A percentile compares a stretch with the other conserved stretches of the same genome.
phyloP scores from a whole-genome alignment of 2,888 invertebrate species.

The Hyposoter dolosus region DNA sequence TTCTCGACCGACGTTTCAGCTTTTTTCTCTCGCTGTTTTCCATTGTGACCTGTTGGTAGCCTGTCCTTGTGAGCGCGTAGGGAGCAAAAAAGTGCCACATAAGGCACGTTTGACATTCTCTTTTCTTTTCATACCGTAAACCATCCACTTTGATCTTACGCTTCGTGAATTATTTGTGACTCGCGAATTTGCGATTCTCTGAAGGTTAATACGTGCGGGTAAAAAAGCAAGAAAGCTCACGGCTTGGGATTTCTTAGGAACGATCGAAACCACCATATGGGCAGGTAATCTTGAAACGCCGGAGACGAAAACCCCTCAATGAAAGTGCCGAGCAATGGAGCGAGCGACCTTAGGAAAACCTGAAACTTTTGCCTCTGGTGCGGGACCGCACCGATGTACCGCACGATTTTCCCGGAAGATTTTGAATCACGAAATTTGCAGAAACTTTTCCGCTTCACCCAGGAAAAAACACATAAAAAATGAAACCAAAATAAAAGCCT shows the following conservation, averaged over 20 bases:
- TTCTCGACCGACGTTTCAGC: neutral
- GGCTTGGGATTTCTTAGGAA: conserved; percentile 4
- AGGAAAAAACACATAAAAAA: neutral
- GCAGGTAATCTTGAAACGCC: conserved; percentile 3
- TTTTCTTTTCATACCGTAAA: neutral
- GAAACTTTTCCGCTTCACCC: neutral
- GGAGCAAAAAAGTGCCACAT: neutral
- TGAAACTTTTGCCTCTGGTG: too few species aligned
- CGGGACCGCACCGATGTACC: too few species aligned
- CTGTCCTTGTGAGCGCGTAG: neutral
- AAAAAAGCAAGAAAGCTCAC: conserved; percentile 46
- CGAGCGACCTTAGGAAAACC: too few species aligned
- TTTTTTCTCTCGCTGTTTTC: neutral
- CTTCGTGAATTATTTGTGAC: conserved; percentile 57
- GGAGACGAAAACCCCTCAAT: conserved; percentile 21
- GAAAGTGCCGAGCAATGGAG: neutral
- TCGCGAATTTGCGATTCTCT: conserved; percentile 65
- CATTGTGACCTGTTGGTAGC: neutral
- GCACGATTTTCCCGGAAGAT: neutral
- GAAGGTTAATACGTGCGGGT: conserved; percentile 31
- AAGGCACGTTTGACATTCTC: neutral
- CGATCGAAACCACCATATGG: neutral
- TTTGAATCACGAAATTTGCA: neutral
- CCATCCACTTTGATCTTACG: conserved; percentile 5
- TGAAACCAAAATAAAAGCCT: neutral